Percentiles rank a stretch among this genome's conserved stretches.
Conservation (phyloP, 2,888 invertebrate genomes). For the Watsonalla binaria region DNA sequence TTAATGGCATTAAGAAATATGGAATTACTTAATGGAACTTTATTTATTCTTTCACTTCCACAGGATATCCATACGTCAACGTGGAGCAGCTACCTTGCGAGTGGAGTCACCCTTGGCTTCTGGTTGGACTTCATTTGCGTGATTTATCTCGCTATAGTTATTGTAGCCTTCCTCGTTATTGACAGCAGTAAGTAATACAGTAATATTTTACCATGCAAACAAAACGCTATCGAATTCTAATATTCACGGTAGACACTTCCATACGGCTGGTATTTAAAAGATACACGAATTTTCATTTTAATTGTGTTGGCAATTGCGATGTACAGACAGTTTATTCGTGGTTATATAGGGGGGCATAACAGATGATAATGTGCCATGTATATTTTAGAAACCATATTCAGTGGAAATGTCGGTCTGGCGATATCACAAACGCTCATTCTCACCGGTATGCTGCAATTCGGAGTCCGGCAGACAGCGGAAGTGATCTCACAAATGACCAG, state of each 20-base stretch:
- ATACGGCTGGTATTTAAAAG: too few relatives aligned
- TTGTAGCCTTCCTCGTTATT: slow-evolving; percentile 82
- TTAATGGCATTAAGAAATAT: background rate
- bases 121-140: slow-evolving; percentile 87
- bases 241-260: too few relatives aligned
- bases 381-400: slow-evolving; percentile 65
- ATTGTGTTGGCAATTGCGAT: too few relatives aligned
- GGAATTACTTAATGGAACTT: background rate
- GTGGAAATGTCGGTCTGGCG: slow-evolving; percentile 84
- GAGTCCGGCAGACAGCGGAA: slow-evolving; percentile 83
- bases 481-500: slow-evolving; percentile 85
- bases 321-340: too few relatives aligned
- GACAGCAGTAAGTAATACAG: slow-evolving; percentile 66
- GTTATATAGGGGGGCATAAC: too few relatives aligned
- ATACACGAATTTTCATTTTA: too few relatives aligned
- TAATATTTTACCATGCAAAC: too few relatives aligned
- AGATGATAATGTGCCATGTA: background rate
- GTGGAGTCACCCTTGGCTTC: slow-evolving; percentile 86
- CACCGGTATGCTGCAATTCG: slow-evolving; percentile 86
- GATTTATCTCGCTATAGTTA: slow-evolving; percentile 82
- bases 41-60: background rate
- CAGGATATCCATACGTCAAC: slow-evolving; percentile 85
- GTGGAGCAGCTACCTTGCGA: slow-evolving; percentile 84
- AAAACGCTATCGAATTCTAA: too few relatives aligned
- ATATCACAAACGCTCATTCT: slow-evolving; percentile 83